Base-by-base conservation (phyloP, 2,797 vertebrate genomes). In the Columba guinea region DNA sequence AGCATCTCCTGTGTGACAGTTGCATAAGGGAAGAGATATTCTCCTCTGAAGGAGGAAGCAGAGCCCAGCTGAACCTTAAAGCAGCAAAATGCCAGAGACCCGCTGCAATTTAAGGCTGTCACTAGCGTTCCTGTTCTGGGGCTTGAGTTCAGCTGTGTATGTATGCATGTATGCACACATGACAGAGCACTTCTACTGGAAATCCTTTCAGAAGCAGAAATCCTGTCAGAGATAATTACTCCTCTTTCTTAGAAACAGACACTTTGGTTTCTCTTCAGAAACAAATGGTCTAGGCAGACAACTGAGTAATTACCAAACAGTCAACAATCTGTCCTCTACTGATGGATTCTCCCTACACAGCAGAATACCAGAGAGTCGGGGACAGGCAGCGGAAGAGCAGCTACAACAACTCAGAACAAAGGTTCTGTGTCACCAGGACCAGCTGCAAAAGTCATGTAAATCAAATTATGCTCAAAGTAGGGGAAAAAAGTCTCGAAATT, bases 201-300 rank as follows among this genome's bases (percentile, higher is more conserved):
- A 95, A 86, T 68, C 20, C 46, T 60, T 75, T 49, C 69, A 87
- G 49, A 78, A 91, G 55, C 41, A 90, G 60, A 83, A 87, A 76
- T 30, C 58, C 48, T 71, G 58, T 53, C 95, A 86, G 78, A 4
- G 4, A 26, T 78, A 71, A 81, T 94, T 64, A 56, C 46, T 89
- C 17, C 30, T 34, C 49, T n/a, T 87, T 60, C 75, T 87, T 37
- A 75, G 52, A 44, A 94, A 58, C 27, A 87, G 80, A 51, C 70
- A 55, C 68, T 95, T 77, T 32, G 46, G 1, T 73, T 91, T 92
- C 59, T 79, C 34, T 89, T 69, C 51, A 76, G 67, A 94, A 89
- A 53, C 62, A 75, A 95, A 75, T 18, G 35, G 64, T 65, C 62
- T 82, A 62, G 34, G 81, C 63, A 90, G 46, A 62, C 44, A 79